Percentiles rank a stretch among this genome's conserved stretches.
Evolutionary conservation across 1,140 invertebrate species (phyloP).

Genomic region (Brachionus rotundiformis): DNA sequence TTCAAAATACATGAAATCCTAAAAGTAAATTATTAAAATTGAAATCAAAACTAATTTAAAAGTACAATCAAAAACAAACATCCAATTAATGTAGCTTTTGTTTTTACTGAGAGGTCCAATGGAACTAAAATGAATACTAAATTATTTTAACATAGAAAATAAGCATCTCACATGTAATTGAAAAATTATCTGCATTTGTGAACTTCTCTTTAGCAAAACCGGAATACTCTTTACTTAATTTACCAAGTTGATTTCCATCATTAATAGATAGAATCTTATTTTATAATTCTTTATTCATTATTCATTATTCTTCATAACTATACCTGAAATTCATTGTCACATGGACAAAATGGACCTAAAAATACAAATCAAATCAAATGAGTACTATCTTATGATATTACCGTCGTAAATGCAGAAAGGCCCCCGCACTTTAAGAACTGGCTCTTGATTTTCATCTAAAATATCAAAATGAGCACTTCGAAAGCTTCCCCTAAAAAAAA

Average conservation of each 20-base stretch:
- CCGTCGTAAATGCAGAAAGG: constrained; percentile 57
- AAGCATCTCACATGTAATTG: constrained; percentile 52
- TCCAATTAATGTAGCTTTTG: constrained; percentile 77
- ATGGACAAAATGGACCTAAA: constrained; percentile 42
- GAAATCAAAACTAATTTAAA: background rate
- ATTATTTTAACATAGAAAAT: background rate
- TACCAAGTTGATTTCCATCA: constrained; percentile 57
- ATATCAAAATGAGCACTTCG: constrained; percentile 56
- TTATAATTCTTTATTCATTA: background rate
- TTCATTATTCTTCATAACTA: too few relatives aligned
- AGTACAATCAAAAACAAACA: constrained; percentile 67
- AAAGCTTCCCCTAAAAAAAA: constrained; percentile 56
- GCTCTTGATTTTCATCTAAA: constrained; percentile 55
- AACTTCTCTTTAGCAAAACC: constrained; percentile 55
- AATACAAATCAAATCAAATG: background rate
- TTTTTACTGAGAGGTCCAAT: constrained; percentile 75
- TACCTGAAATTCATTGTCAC: constrained; percentile 50
- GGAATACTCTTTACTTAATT: constrained; percentile 55
- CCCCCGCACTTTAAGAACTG: constrained; percentile 56
- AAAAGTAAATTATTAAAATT: constrained; percentile 42
- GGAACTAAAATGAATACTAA: constrained; percentile 65
- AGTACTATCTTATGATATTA: background rate
- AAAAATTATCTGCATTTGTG: constrained; percentile 56
- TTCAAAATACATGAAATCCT: constrained; percentile 57
- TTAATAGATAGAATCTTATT: background rate